A percentile compares a stretch with the other conserved stretches of the same genome.
These are phyloP conservation scores for Leuctra nigra DNA, from an alignment of 2,888 invertebrate species.

Conservation along the genomic window DNA sequence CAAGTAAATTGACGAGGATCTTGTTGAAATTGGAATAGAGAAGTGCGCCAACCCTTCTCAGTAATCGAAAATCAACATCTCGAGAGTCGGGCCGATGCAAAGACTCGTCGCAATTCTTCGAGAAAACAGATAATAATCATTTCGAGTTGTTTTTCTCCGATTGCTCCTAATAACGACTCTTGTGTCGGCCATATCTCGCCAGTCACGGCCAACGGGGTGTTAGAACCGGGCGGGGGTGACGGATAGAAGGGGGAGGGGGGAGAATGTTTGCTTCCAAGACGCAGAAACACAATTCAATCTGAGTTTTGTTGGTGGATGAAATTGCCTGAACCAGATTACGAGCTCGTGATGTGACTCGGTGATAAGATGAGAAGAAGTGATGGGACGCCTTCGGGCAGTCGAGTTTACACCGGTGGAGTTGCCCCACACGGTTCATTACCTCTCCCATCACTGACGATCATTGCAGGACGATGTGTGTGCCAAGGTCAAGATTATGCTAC, in stretches of 20 bases:
- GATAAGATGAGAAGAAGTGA: background rate
- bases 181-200: background rate
- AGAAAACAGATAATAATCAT: slow-evolving; percentile 3
- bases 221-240: background rate
- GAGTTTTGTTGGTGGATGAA: slow-evolving; percentile 15
- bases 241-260: background rate
- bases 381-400: background rate
- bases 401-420: no score
- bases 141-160: background rate
- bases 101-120: no score
- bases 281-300: slow-evolving; percentile 15
- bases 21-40: no score
- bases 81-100: no score
- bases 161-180: background rate
- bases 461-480: no score
- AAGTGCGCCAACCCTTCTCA: no score
- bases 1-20: no score
- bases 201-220: background rate
- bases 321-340: slow-evolving; percentile 17
- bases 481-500: no score
- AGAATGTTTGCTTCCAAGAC: slow-evolving; percentile 11
- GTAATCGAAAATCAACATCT: no score
- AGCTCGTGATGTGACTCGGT: slow-evolving; percentile 5
- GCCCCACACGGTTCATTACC: no score
- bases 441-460: no score